Conservation (phyloP, 2,888 invertebrate species). For the Hemicrepidius hirtus region DNA sequence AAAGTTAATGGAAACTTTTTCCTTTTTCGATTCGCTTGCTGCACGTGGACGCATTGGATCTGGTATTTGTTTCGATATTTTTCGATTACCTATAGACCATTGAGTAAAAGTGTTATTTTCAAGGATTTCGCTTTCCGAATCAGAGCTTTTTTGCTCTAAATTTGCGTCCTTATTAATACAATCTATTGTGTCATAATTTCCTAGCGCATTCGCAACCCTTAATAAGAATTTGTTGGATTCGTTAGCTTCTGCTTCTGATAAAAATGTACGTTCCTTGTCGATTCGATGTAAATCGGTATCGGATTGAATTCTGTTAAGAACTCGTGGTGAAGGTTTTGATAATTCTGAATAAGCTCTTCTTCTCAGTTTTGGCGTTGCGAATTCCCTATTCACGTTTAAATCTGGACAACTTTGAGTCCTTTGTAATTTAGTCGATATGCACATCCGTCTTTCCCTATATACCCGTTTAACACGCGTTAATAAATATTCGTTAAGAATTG, state of each 20-base stretch:
- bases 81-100: not conserved
- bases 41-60: conserved; percentile 2
- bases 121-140: not conserved
- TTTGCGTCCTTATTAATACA: too few relatives aligned
- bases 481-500: conserved; percentile 79
- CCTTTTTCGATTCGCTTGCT: conserved; percentile 6
- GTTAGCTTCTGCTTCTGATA: conserved; percentile 76
- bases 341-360: conserved; percentile 79
- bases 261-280: conserved; percentile 85
- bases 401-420: conserved; percentile 84
- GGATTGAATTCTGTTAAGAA: conserved; percentile 80
- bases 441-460: conserved; percentile 78
- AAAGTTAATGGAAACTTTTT: not conserved
- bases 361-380: conserved; percentile 1
- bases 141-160: not conserved
- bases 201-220: conserved; percentile 85
- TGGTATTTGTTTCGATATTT: not conserved
- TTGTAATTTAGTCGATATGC: conserved; percentile 68
- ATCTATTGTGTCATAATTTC: conserved; percentile 72
- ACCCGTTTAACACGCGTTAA: conserved; percentile 85
- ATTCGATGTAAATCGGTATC: conserved; percentile 87
- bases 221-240: conserved; percentile 85
- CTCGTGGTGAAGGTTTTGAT: conserved; percentile 58
- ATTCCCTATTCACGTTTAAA: conserved; percentile 71
- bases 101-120: not conserved